phyloP scores from a whole-genome alignment of 2,888 invertebrate genomes.

The Pterostichus madidus region DNA sequence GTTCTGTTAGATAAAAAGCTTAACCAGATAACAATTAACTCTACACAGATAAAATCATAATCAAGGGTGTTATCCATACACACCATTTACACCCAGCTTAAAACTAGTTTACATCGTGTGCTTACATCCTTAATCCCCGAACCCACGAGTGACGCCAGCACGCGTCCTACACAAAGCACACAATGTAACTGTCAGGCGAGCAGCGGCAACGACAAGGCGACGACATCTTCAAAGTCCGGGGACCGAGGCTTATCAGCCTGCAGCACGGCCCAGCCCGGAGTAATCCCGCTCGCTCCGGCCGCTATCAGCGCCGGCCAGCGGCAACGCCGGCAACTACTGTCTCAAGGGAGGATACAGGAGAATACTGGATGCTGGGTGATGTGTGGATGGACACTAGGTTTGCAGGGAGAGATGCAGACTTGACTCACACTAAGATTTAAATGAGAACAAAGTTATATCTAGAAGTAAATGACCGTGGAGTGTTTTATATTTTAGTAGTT shows the following conservation, averaged over 20 bases:
- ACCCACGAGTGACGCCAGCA: neutral
- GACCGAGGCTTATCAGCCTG: conserved; percentile 8
- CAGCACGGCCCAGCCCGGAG: neutral
- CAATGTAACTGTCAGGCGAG: neutral
- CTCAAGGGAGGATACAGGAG: neutral
- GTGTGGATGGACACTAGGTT: no score
- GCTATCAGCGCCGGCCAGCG: conserved; percentile 8
- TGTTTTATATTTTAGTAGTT: no score
- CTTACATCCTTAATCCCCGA: no score
- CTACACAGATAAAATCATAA: neutral
- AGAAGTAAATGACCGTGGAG: no score
- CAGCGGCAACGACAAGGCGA: neutral
- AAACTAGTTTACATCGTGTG: neutral
- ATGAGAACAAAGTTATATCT: no score
- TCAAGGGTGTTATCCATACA: neutral
- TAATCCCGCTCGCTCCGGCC: conserved; percentile 17
- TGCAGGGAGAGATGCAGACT: no score
- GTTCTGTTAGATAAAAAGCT: no score
- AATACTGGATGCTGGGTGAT: no score
- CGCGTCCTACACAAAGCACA: neutral
- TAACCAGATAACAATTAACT: neutral
- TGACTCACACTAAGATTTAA: no score
- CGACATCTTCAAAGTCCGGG: conserved; percentile 5
- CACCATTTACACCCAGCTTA: neutral
- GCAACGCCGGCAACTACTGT: neutral